Evolutionary conservation across 2,888 invertebrate species (phyloP), one percentile per base, ranked within the genome.

Genomic region (Epirrhoe alternata): DNA sequence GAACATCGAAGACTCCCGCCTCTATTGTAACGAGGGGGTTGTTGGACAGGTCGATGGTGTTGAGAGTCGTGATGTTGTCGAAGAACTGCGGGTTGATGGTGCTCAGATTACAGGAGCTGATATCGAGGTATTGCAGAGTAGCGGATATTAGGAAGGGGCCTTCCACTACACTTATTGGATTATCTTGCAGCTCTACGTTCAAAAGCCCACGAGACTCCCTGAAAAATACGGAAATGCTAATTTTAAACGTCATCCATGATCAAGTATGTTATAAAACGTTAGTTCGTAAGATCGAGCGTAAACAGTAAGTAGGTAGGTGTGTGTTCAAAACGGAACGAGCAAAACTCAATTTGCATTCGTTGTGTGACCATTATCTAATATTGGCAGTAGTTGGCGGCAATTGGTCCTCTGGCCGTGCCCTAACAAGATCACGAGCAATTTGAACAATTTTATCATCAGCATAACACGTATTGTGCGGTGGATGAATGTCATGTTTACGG

Each of bases 141-240:
- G 94, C 92, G 45, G 95, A 95, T 62, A 94, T 91, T 31, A 96
- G 84, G 78, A 96, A 96, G 3, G 95, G 94, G 5, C 95, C 96
- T n/a, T 94, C 94, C 2, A 95, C 94, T 60, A 89, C 83, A 63
- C 90, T 89, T 69, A 96, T 84, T 0, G 95, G 95, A 80, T 96
- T 96, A 76, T 95, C 94, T 82, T 96, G 95, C 5, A 96, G 90
- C 79, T 96, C 96, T 74, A 96, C 90, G 63, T 95, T 95, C 61
- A 96, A 94, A 60, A 96, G 90, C 16, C 96, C 96, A 5, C 95
- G 94, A 55, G 94, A 95, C 80, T 96, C 95, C 77, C 96, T 96
- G 94, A 24, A 66, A 66, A 58, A 38, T 10, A 57, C n/a, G 38
- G 24, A 63, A 59, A 53, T 31, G 45, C 8, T n/a, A 24, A 52